Evolutionary conservation across 2,888 invertebrate genomes (phyloP).

Genomic region (Cremastinae sp.): DNA sequence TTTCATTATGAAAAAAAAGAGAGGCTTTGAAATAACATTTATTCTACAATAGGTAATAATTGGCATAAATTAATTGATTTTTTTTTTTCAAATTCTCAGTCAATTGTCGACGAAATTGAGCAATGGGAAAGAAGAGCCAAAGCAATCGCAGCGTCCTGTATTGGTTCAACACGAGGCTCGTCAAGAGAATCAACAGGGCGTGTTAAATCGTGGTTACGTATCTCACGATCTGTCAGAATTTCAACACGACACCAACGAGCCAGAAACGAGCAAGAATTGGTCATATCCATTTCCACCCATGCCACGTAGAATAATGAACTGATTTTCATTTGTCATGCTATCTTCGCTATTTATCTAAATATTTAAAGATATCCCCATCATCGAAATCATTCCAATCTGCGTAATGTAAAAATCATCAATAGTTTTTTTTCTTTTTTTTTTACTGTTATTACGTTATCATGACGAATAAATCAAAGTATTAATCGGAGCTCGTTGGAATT

Average conservation of each 20-base stretch:
- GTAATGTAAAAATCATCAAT: conserved; percentile 7
- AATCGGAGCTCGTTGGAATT: conserved; percentile 12
- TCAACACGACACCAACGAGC: conserved; percentile 69
- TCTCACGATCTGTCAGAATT: conserved; percentile 72
- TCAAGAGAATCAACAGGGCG: conserved; percentile 70
- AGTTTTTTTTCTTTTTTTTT: background rate
- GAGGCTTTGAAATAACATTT: too few relatives aligned
- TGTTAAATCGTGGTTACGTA: conserved; percentile 75
- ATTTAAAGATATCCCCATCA: conserved; percentile 10
- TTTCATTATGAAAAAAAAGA: too few relatives aligned
- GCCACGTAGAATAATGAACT: conserved; percentile 68
- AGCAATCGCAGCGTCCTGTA: conserved; percentile 52
- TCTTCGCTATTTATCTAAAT: conserved; percentile 12
- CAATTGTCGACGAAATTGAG: conserved; percentile 75
- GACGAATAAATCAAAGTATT: conserved; percentile 36
- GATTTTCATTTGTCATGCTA: conserved; percentile 15
- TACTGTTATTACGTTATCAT: background rate
- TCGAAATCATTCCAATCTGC: conserved; percentile 8
- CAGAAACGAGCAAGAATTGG: conserved; percentile 73
- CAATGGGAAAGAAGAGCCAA: conserved; percentile 65
- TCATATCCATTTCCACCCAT: conserved; percentile 77
- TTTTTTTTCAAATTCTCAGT: conserved; percentile 60
- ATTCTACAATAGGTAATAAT: too few relatives aligned
- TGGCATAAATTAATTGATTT: background rate
- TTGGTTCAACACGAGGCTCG: conserved; percentile 29